These are phyloP conservation scores for Geophilus truncorum DNA, from an alignment of 2,888 invertebrate genomes.

Conservation along the genomic window DNA sequence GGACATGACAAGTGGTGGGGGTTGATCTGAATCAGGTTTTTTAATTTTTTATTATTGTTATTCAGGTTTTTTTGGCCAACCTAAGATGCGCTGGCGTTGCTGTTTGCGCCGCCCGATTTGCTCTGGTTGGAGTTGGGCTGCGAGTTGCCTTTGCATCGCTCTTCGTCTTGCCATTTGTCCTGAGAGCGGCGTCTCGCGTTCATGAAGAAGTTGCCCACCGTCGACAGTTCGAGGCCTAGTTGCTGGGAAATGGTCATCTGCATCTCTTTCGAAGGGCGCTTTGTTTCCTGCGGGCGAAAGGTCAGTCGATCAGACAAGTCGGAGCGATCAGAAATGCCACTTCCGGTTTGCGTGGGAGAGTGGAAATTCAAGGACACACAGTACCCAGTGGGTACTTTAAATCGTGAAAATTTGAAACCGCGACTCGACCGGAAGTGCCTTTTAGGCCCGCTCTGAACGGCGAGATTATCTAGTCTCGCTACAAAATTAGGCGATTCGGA, in stretches of 20 bases:
- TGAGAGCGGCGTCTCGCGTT: conserved; percentile 85
- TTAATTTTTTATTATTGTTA: not conserved
- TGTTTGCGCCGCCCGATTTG: conserved; percentile 13
- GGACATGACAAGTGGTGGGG: not conserved
- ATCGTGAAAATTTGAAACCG: no score
- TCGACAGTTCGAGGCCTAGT: conserved; percentile 91
- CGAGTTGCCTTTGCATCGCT: conserved; percentile 43
- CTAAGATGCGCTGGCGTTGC: conserved; percentile 28
- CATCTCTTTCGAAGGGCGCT: conserved; percentile 99
- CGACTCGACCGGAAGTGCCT: no score
- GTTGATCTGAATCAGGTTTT: not conserved
- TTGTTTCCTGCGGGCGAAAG: conserved; percentile 91
- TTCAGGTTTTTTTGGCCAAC: not conserved
- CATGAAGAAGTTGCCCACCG: conserved; percentile 99
- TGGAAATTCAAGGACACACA: no score
- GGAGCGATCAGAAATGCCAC: no score
- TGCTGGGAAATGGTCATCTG: conserved; percentile 98
- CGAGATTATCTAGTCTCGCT: no score
- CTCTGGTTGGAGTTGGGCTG: not conserved
- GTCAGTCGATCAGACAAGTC: no score
- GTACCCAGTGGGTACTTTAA: no score
- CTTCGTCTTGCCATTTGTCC: conserved; percentile 97
- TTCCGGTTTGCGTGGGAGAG: no score
- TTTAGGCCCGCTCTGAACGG: no score
- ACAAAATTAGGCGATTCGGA: no score